These are phyloP conservation scores for Erpetoichthys calabaricus DNA, from an alignment of 2,797 vertebrate genomes.

Conservation along the genomic window DNA sequence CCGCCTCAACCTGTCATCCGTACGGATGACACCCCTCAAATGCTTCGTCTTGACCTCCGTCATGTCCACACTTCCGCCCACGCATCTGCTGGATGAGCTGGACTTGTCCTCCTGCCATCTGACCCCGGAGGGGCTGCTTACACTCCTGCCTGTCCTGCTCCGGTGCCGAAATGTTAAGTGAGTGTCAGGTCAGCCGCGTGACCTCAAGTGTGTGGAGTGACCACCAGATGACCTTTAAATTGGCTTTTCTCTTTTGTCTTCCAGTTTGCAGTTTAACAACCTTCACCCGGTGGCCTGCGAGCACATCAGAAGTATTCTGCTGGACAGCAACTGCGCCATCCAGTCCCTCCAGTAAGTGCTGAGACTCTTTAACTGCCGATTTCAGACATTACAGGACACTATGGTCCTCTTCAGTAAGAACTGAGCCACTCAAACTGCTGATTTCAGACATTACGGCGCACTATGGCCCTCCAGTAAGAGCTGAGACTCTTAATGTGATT, in stretches of 20 bases:
- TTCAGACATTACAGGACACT: too few species aligned
- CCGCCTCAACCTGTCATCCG: conserved; percentile 52
- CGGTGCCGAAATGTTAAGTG: conserved; percentile 72
- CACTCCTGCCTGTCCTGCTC: conserved; percentile 63
- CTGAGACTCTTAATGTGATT: too few species aligned
- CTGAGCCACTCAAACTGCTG: too few species aligned
- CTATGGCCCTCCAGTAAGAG: too few species aligned
- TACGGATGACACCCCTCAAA: conserved; percentile 84
- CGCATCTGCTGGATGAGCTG: conserved; percentile 62
- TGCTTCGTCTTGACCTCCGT: conserved; percentile 73
- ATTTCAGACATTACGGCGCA: too few species aligned
- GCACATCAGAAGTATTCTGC: conserved; percentile 65
- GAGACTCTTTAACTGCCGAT: too few species aligned
- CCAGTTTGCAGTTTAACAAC: conserved; percentile 83
- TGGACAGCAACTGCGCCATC: conserved; percentile 63
- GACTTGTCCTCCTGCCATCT: conserved; percentile 79
- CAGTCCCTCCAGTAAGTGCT: conserved; percentile 70
- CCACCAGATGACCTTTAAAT: too few species aligned
- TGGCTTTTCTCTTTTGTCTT: too few species aligned
- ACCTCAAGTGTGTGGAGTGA: not conserved
- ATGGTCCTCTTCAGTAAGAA: too few species aligned
- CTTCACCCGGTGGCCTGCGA: conserved; percentile 73
- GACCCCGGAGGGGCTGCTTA: conserved; percentile 48
- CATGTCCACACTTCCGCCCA: conserved; percentile 51
- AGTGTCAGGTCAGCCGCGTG: conserved; percentile 31